Evolutionary conservation across 2,113 vertebrate species (phyloP).

Genomic region (Noturus placidus): DNA sequence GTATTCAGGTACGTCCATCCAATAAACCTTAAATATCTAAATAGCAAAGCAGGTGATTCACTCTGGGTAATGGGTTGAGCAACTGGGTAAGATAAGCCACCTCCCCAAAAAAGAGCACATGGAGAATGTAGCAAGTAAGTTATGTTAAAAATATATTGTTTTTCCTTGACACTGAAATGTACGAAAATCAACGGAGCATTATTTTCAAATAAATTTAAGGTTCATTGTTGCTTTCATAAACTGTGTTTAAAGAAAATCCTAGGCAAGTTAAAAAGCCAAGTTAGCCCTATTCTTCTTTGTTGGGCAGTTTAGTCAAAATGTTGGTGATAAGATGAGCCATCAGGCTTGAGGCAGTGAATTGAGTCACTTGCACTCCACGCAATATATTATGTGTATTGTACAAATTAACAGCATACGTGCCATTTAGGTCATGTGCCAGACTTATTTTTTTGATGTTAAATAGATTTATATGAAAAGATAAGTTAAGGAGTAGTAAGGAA

Average conservation of each 20-base stretch:
- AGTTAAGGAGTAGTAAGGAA: background rate
- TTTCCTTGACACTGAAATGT: background rate
- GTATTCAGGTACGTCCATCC: background rate
- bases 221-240: background rate
- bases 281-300: background rate
- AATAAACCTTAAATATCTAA: background rate
- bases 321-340: background rate
- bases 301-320: background rate
- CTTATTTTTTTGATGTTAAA: background rate
- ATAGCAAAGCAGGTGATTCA: background rate
- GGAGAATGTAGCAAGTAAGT: background rate
- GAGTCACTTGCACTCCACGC: background rate
- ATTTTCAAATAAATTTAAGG: background rate
- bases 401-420: background rate
- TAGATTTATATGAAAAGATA: background rate
- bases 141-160: background rate
- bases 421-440: background rate
- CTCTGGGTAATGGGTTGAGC: background rate
- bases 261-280: background rate
- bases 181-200: background rate
- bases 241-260: too few species aligned
- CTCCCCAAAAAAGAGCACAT: background rate
- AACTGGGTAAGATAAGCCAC: constrained; percentile 18
- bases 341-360: background rate
- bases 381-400: background rate